Conservation (phyloP, 1,140 invertebrate species). For the Drosophila asahinai region DNA sequence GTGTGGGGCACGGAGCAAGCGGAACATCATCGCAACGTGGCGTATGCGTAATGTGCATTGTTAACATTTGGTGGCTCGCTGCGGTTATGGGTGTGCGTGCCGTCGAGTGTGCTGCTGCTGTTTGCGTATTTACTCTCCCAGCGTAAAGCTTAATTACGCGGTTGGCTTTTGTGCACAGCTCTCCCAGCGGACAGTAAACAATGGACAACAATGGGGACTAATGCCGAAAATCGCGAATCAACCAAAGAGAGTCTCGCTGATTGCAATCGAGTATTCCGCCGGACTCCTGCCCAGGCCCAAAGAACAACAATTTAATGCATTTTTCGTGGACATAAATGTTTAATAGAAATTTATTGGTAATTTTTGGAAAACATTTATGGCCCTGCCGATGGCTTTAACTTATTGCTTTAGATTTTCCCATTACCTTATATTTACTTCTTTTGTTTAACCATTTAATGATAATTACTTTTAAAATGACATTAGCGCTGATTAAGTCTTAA, state of each 20-base stretch:
- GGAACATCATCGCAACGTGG: conserved; percentile 44
- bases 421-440: too few species aligned
- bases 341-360: neutral
- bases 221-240: conserved; percentile 33
- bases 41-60: conserved; percentile 70
- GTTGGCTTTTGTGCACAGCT: conserved; percentile 40
- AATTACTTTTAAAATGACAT: neutral
- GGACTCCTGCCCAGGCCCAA: neutral
- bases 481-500: neutral
- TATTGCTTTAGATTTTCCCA: too few species aligned
- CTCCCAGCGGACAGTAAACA: conserved; percentile 26
- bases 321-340: neutral
- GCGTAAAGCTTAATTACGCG: conserved; percentile 62
- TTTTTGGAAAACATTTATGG: neutral
- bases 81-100: conserved; percentile 27
- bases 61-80: conserved; percentile 60
- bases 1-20: neutral
- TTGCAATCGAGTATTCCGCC: conserved; percentile 32
- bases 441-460: too few species aligned
- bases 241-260: conserved; percentile 30
- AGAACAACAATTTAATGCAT: conserved; percentile 5
- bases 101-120: conserved; percentile 6
- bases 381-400: neutral
- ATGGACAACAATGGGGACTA: conserved; percentile 40
- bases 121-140: conserved; percentile 43